phyloP scores from a whole-genome alignment of 2,797 vertebrate species.

The Allobates femoralis region DNA sequence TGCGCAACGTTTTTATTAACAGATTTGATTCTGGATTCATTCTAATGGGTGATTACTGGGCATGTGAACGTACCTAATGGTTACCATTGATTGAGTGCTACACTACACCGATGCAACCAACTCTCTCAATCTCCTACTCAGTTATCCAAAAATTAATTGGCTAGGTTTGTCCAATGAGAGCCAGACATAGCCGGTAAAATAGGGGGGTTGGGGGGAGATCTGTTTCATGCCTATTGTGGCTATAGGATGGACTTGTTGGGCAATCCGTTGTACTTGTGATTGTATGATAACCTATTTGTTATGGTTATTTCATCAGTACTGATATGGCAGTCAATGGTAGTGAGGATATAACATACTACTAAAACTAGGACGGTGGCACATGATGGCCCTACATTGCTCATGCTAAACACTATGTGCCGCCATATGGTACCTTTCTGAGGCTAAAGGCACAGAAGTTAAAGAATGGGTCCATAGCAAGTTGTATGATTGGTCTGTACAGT shows the following conservation, averaged over 20 bases:
- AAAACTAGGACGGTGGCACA: neutral
- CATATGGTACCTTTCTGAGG: neutral
- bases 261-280: neutral
- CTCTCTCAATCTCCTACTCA: neutral
- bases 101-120: neutral
- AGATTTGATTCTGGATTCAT: too few relatives aligned
- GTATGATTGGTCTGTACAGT: neutral
- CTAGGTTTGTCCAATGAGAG: neutral
- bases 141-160: neutral
- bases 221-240: neutral
- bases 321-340: neutral
- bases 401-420: neutral
- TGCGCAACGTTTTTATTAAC: too few relatives aligned
- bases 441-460: neutral
- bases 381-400: too few relatives aligned
- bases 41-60: too few relatives aligned
- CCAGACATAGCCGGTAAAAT: neutral
- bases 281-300: neutral
- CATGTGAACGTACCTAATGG: too few relatives aligned
- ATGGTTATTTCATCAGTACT: neutral
- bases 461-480: neutral
- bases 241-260: neutral
- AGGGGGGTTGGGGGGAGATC: too few relatives aligned
- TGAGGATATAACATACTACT: too few relatives aligned
- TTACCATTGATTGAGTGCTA: neutral